These are phyloP conservation scores for Bellardia pandia DNA, from an alignment of 2,888 invertebrate species.

Conservation along the genomic window DNA sequence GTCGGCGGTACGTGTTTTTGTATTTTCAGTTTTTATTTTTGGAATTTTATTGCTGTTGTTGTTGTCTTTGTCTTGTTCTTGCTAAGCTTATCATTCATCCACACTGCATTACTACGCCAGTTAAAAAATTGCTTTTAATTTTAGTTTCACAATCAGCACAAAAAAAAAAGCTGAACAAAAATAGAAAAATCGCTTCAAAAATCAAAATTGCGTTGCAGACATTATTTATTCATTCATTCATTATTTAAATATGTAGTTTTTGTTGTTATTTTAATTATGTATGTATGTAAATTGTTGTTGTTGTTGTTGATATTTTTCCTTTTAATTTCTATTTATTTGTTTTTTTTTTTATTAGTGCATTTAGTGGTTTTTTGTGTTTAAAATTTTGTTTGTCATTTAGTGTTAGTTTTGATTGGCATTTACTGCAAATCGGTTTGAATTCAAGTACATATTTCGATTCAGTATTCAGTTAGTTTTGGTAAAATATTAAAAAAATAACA, in stretches of 20 bases:
- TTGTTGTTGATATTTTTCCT: neutral
- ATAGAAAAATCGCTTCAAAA: slow-evolving; percentile 25
- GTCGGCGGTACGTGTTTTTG: slow-evolving; percentile 53
- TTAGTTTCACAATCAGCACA: slow-evolving; percentile 62
- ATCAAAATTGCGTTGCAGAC: slow-evolving; percentile 64
- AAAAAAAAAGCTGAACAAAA: slow-evolving; percentile 31
- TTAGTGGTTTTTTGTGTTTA: slow-evolving; percentile 16
- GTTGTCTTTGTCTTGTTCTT: slow-evolving; percentile 34
- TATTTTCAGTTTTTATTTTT: neutral
- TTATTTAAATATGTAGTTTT: slow-evolving; percentile 36
- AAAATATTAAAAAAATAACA: neutral
- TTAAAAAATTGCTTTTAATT: slow-evolving; percentile 42
- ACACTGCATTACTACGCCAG: slow-evolving; percentile 57
- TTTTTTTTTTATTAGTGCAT: slow-evolving; percentile 25
- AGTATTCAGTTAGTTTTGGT: neutral
- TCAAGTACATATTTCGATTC: slow-evolving; percentile 3
- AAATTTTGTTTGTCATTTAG: slow-evolving; percentile 45
- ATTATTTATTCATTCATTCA: slow-evolving; percentile 29
- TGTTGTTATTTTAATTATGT: slow-evolving; percentile 16
- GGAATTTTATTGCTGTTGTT: slow-evolving; percentile 19
- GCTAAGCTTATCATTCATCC: slow-evolving; percentile 56
- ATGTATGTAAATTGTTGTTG: slow-evolving; percentile 27
- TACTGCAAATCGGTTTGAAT: slow-evolving; percentile 55
- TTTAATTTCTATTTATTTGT: slow-evolving; percentile 36
- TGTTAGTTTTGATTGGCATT: slow-evolving; percentile 57